Percentiles rank a stretch among this genome's conserved stretches.
phyloP scores from a whole-genome alignment of 2,797 vertebrate genomes.

The Pelochelys cantorii region DNA sequence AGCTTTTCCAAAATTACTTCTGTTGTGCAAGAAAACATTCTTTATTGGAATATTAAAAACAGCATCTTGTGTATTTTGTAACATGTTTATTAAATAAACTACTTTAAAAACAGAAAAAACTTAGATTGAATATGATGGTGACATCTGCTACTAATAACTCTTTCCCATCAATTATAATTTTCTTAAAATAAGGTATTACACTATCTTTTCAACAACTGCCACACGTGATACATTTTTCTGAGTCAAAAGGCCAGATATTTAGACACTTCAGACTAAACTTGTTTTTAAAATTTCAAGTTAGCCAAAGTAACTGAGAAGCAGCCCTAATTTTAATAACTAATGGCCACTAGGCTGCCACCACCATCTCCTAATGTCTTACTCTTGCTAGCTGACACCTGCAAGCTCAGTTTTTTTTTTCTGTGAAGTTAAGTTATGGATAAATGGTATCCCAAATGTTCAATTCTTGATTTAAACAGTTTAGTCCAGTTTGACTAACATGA shows the following conservation, averaged over 20 bases:
- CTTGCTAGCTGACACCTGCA: neutral
- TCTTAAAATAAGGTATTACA: neutral
- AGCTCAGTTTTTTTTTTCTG: neutral
- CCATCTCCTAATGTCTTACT: neutral
- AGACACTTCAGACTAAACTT: neutral
- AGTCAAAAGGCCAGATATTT: neutral
- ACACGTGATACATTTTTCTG: neutral
- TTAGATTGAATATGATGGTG: slow-evolving; percentile 43
- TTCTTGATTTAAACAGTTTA: neutral
- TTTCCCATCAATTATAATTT: slow-evolving; percentile 16
- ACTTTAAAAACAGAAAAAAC: slow-evolving; percentile 47
- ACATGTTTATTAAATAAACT: slow-evolving; percentile 57
- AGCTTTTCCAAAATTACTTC: neutral
- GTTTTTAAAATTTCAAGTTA: neutral
- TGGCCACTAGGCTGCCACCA: neutral
- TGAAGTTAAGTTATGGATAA: neutral
- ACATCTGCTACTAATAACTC: slow-evolving; percentile 9
- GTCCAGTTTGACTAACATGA: neutral
- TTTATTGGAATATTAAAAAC: slow-evolving; percentile 54
- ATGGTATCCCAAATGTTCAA: neutral
- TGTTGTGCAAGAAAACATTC: neutral
- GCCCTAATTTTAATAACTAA: neutral
- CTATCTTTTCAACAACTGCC: neutral
- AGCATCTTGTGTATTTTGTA: slow-evolving; percentile 62
- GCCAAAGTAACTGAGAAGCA: neutral